These are phyloP conservation scores for Microdon myrmicae DNA, from an alignment of 2,888 invertebrate genomes.

Conservation along the genomic window DNA sequence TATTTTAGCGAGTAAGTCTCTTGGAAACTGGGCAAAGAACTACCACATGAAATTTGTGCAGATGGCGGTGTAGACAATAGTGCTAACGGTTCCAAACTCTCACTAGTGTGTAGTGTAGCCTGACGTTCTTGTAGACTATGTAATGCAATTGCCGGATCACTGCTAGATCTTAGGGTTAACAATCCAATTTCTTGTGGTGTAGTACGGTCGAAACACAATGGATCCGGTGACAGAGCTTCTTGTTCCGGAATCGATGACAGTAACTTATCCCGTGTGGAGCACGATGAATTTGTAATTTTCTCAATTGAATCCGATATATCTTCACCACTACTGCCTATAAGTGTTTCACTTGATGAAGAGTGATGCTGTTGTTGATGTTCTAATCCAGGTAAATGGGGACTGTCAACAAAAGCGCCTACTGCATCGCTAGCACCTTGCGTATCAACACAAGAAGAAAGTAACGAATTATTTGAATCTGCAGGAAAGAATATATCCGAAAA, in stretches of 20 bases:
- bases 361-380: constrained; percentile 30
- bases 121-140: constrained; percentile 58
- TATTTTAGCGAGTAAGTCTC: constrained; percentile 86
- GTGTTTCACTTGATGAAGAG: constrained; percentile 55
- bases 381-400: constrained; percentile 53
- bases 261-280: constrained; percentile 60
- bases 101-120: constrained; percentile 45
- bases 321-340: constrained; percentile 59
- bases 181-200: constrained; percentile 60
- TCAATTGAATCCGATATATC: constrained; percentile 61
- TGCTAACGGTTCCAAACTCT: constrained; percentile 33
- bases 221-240: constrained; percentile 55
- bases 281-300: constrained; percentile 62
- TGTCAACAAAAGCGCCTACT: constrained; percentile 30
- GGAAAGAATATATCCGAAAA: constrained; percentile 65
- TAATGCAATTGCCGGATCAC: constrained; percentile 65
- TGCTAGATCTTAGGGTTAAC: constrained; percentile 64
- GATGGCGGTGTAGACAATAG: constrained; percentile 53
- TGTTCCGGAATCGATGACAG: constrained; percentile 64
- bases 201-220: constrained; percentile 60
- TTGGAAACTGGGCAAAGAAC: constrained; percentile 85
- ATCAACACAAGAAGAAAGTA: constrained; percentile 59
- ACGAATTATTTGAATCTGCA: constrained; percentile 64
- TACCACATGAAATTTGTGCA: constrained; percentile 66
- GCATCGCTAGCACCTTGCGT: constrained; percentile 39